Conservation (phyloP, 1,140 invertebrate species). For the Hycleus phaleratus region DNA sequence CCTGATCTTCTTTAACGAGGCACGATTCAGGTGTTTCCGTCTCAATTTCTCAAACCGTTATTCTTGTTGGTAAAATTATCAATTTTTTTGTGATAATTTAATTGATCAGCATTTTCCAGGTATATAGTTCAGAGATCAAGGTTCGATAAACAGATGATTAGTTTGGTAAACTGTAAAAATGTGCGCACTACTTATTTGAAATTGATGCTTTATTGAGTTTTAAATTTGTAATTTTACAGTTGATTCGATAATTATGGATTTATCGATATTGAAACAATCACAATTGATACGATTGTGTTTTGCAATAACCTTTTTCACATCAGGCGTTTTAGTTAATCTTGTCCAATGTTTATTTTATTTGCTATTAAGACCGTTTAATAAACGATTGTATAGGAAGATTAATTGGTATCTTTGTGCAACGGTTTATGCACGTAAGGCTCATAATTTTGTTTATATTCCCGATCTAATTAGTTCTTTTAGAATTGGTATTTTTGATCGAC, state of each 20-base stretch:
- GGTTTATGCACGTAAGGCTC: conserved; percentile 81
- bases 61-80: no score
- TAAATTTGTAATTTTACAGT: no score
- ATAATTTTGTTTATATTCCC: neutral
- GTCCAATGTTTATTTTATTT: conserved; percentile 71
- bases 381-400: conserved; percentile 73
- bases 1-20: no score
- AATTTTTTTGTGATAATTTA: no score
- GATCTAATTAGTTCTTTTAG: conserved; percentile 45
- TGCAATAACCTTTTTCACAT: conserved; percentile 82
- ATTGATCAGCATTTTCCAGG: no score
- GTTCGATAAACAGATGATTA: no score
- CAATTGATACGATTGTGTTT: conserved; percentile 68
- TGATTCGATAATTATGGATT: conserved; percentile 3
- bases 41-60: no score
- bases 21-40: no score
- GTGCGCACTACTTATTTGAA: no score
- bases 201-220: no score
- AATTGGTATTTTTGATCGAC: conserved; percentile 84
- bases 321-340: conserved; percentile 80
- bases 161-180: no score
- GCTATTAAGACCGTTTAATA: conserved; percentile 65
- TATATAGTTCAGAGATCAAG: no score
- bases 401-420: conserved; percentile 88
- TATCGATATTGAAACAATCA: conserved; percentile 49